A percentile compares a stretch with the other conserved stretches of the same genome.
Conservation (phyloP, 1,140 invertebrate genomes). For the Hylyphantes graminicola region DNA sequence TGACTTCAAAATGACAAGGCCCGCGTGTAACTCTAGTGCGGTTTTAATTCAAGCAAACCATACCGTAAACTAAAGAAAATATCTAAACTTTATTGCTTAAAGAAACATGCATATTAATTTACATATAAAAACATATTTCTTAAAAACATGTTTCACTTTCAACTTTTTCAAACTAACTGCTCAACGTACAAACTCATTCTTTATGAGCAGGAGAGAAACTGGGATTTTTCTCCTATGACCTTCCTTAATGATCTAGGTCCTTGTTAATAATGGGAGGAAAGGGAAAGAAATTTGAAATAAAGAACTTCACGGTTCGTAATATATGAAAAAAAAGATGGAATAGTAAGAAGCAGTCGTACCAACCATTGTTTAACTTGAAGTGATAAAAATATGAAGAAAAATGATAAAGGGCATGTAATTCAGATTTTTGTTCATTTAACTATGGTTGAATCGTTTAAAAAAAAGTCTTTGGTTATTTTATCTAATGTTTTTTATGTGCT, state of each 20-base stretch:
- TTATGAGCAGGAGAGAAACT: slow-evolving; percentile 14
- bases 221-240: slow-evolving; percentile 7
- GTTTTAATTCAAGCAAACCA: too few relatives aligned
- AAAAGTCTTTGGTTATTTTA: not conserved
- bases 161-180: too few relatives aligned
- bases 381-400: slow-evolving; percentile 22
- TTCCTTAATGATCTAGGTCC: slow-evolving; percentile 25
- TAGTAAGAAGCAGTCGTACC: slow-evolving; percentile 16
- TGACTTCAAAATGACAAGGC: too few relatives aligned
- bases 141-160: too few relatives aligned
- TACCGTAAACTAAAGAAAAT: too few relatives aligned
- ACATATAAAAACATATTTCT: too few relatives aligned
- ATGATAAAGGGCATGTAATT: too few relatives aligned
- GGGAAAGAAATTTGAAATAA: slow-evolving; percentile 11
- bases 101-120: too few relatives aligned
- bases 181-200: too few relatives aligned
- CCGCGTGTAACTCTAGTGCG: too few relatives aligned
- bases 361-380: slow-evolving; percentile 9
- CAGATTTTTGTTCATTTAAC: too few relatives aligned
- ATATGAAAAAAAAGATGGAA: not conserved
- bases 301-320: slow-evolving; percentile 8
- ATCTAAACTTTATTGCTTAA: too few relatives aligned
- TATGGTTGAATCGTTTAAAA: not conserved
- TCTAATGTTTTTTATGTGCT: not conserved
- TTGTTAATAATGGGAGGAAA: slow-evolving; percentile 19